phyloP scores from a whole-genome alignment of 2,888 invertebrate genomes.

The Aproaerema taeniolella region DNA sequence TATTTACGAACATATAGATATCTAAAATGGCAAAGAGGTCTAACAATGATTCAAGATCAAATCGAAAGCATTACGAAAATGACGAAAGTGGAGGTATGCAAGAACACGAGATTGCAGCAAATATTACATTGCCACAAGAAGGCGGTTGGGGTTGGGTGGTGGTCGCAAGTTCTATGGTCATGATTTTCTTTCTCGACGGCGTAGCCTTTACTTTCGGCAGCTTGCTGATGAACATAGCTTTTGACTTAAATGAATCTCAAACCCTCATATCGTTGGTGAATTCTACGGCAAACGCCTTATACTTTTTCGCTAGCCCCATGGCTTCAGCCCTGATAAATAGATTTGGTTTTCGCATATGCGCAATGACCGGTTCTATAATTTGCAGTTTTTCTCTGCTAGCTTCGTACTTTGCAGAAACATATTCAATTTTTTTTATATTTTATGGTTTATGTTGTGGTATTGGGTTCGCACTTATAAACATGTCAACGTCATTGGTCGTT shows the following conservation, averaged over 20 bases:
- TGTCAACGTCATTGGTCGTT: conserved; percentile 51
- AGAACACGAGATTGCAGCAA: conserved; percentile 10
- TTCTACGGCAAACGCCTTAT: conserved; percentile 55
- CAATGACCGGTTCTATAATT: conserved; percentile 54
- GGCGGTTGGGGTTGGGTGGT: conserved; percentile 35
- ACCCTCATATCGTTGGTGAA: conserved; percentile 51
- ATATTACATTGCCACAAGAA: conserved; percentile 12
- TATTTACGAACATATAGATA: too few species aligned
- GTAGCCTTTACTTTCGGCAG: conserved; percentile 58
- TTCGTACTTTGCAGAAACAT: conserved; percentile 47
- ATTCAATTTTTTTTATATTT: conserved; percentile 39
- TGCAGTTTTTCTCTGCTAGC: conserved; percentile 43
- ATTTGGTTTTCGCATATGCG: conserved; percentile 59
- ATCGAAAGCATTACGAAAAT: too few species aligned
- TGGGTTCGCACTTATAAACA: conserved; percentile 54
- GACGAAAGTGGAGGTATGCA: too few species aligned
- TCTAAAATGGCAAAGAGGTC: too few species aligned
- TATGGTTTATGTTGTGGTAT: conserved; percentile 53
- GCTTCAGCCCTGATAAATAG: conserved; percentile 62
- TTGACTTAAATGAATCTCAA: conserved; percentile 39
- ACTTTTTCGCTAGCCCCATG: conserved; percentile 51
- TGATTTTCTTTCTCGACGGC: conserved; percentile 53
- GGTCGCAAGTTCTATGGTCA: conserved; percentile 42
- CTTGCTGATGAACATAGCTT: conserved; percentile 42
- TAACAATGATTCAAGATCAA: too few species aligned